These are phyloP conservation scores for Columba livia DNA, from an alignment of 2,113 vertebrate species.

Conservation along the genomic window DNA sequence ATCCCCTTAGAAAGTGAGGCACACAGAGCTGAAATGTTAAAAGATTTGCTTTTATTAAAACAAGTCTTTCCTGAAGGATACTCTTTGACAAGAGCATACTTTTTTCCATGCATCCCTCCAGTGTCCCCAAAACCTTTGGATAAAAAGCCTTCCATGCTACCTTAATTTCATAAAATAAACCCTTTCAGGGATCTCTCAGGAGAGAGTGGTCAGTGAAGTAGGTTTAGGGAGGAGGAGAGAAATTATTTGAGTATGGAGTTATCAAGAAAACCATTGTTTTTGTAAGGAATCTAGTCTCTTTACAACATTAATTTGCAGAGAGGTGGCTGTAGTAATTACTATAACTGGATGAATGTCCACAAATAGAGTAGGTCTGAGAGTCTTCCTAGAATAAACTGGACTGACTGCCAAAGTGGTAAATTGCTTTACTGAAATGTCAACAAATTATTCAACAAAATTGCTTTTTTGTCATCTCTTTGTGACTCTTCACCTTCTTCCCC, in stretches of 20 bases:
- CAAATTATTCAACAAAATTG: background rate
- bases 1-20: background rate
- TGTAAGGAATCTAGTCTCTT: background rate
- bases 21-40: background rate
- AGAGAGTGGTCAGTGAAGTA: background rate
- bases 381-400: background rate
- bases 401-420: background rate
- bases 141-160: background rate
- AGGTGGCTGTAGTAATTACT: background rate
- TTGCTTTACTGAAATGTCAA: background rate
- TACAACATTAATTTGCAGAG: background rate
- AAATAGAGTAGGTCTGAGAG: background rate
- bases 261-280: background rate
- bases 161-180: background rate
- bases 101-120: background rate
- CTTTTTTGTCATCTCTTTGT: background rate
- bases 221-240: background rate
- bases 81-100: fast-evolving
- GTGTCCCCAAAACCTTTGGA: background rate
- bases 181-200: background rate
- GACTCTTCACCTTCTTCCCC: background rate
- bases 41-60: background rate
- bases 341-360: background rate
- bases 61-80: background rate
- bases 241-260: background rate